Conservation (phyloP, 2,888 invertebrate species). For the Carabus problematicus region DNA sequence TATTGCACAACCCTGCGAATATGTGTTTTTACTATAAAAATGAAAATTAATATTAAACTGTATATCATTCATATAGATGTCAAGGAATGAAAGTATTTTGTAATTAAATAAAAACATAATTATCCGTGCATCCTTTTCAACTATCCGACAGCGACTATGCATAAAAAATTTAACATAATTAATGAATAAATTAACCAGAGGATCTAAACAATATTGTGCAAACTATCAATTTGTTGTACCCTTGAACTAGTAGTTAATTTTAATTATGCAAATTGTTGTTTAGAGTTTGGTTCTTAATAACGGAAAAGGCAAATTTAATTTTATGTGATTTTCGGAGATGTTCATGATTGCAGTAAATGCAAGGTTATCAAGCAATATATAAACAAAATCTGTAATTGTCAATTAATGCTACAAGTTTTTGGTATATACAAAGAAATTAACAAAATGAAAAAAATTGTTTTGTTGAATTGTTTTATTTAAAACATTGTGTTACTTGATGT, state of each 20-base stretch:
- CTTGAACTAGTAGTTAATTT: background rate
- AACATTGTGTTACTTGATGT: no score
- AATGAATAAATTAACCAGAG: slow-evolving; percentile 1
- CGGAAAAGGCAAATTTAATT: no score
- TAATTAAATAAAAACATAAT: slow-evolving; percentile 38
- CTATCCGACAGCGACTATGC: background rate
- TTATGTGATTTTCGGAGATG: no score
- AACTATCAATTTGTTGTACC: background rate
- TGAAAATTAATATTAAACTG: slow-evolving; percentile 18
- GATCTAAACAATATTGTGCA: slow-evolving; percentile 13
- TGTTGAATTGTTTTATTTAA: no score
- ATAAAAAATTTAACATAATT: background rate
- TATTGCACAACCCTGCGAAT: background rate
- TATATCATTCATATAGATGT: slow-evolving; percentile 37
- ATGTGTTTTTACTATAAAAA: background rate
- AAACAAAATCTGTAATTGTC: no score
- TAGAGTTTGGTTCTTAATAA: background rate
- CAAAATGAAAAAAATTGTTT: no score
- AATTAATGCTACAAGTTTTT: no score
- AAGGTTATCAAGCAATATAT: background rate
- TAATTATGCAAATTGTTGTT: slow-evolving; percentile 7
- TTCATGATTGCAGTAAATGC: background rate
- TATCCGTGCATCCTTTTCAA: slow-evolving; percentile 30
- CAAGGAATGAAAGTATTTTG: slow-evolving; percentile 34
- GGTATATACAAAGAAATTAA: slow-evolving; percentile 1